Evolutionary conservation across 2,113 vertebrate species (phyloP), one percentile per base, ranked within the genome.

Genomic region (Lepus americanus): DNA sequence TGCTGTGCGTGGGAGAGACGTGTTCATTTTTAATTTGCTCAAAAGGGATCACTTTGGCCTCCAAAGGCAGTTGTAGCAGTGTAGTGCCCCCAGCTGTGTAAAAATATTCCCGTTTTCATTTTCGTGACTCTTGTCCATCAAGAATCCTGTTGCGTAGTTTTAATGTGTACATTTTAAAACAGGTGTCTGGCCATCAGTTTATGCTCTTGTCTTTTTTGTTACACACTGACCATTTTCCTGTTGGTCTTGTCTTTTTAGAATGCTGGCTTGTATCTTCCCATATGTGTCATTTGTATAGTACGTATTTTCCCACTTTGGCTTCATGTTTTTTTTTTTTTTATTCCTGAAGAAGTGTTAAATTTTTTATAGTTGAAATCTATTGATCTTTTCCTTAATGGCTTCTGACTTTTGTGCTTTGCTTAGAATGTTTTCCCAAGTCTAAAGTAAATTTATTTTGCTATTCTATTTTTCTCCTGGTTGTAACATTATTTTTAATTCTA

Each of bases 11-110:
- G 44, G 44, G 44, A 44, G 44, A 44, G 44, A 25, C 23, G 83
- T 22, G 55, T 55, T 90, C 27, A 83, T 59, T 83, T 91, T 81
- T 78, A 36, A 66, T 85, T 67, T 63, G 27, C 51, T 89, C 36
- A 63, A 74, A 80, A 76, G 33, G 9, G 19, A 69, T 51, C 44
- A 36, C 53, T 29, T 64, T 70, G 22, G 29, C 22, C 55, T 69
- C n/a, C 89, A 61, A 51, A 67, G 31, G n/a, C 80, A n/a, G 5
- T 63, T 72, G 31, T 17, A 59, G 70, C 23, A 27, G 3, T 88
- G 16, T 84, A 74, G 27, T 79, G 29, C 61, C 17, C 33, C 22
- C 20, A 55, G 69, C 36, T 44, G 27, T 49, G 17, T 44, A 20
- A 14, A 61, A 16, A 55, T 11, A 29, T 33, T 31, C 25, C n/a